phyloP scores from a whole-genome alignment of 1,140 invertebrate genomes.

The Micrasema minimum region DNA sequence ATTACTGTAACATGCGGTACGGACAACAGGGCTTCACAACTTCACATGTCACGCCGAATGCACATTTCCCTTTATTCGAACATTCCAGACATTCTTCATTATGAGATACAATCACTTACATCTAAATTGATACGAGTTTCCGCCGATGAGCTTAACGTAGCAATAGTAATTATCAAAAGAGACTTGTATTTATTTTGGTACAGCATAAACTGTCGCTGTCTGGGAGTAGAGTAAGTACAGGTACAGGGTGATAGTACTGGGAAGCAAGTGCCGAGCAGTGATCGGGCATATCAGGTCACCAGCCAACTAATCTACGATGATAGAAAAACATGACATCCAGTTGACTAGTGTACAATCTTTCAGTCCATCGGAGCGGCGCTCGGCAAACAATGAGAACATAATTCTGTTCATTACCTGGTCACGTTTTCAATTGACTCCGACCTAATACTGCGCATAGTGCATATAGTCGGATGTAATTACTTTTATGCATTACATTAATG shows the following conservation, averaged over 20 bases:
- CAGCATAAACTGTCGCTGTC: no score
- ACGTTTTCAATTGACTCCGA: conserved; percentile 50
- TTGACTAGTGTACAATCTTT: conserved; percentile 32
- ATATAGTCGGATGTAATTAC: conserved; percentile 31
- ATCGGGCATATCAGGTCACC: conserved; percentile 5
- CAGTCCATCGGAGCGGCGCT: conserved; percentile 30
- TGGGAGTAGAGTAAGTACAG: no score
- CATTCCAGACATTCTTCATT: no score
- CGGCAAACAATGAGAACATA: conserved; percentile 47
- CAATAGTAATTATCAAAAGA: no score
- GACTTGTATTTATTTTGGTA: no score
- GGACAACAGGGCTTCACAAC: not conserved
- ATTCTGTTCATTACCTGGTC: conserved; percentile 51
- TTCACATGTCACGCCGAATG: not conserved
- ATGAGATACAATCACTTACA: no score
- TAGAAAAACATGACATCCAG: conserved; percentile 35
- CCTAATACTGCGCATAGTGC: conserved; percentile 20
- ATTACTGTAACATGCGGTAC: no score
- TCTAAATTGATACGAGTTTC: no score
- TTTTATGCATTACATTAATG: conserved; percentile 37
- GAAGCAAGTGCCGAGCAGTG: no score
- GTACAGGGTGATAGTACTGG: not conserved
- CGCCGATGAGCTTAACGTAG: no score
- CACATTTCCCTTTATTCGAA: not conserved
- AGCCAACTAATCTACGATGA: conserved; percentile 31